A percentile compares a stretch with the other conserved stretches of the same genome.
Conservation (phyloP, 2,888 invertebrate species). For the Heliconius charithonia region DNA sequence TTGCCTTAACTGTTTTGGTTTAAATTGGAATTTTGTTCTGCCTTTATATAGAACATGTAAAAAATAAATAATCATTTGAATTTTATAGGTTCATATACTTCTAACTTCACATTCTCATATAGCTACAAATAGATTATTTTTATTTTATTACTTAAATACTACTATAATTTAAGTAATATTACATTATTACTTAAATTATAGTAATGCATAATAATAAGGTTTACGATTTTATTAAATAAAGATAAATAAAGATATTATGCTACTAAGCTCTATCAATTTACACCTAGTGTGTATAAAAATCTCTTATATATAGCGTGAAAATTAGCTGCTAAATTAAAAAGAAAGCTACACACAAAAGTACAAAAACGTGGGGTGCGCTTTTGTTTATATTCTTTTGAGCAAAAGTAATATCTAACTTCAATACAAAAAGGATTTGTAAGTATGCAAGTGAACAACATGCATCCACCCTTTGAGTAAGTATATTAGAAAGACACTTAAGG, state of each 20-base stretch:
- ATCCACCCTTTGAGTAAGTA: slow-evolving; percentile 9
- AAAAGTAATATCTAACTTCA: slow-evolving; percentile 18
- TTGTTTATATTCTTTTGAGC: slow-evolving; percentile 20
- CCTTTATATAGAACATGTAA: not conserved
- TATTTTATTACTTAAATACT: too few species aligned
- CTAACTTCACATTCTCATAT: too few species aligned
- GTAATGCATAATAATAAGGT: too few species aligned
- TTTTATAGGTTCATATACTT: not conserved
- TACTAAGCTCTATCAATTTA: not conserved
- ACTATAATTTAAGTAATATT: too few species aligned
- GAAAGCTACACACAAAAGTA: not conserved
- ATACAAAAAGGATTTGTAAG: slow-evolving; percentile 18
- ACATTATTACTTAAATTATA: too few species aligned
- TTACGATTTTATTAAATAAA: not conserved
- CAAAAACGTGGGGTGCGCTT: not conserved
- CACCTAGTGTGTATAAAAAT: not conserved
- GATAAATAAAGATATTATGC: not conserved
- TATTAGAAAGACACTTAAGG: not conserved
- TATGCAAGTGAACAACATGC: slow-evolving; percentile 8
- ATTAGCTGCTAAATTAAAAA: slow-evolving; percentile 1
- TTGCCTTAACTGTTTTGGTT: not conserved
- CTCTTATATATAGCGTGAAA: not conserved
- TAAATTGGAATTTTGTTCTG: slow-evolving; percentile 10
- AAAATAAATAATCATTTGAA: not conserved
- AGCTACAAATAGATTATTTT: too few species aligned